phyloP scores from a whole-genome alignment of 2,113 vertebrate species.

The Nothoprocta perdicaria region DNA sequence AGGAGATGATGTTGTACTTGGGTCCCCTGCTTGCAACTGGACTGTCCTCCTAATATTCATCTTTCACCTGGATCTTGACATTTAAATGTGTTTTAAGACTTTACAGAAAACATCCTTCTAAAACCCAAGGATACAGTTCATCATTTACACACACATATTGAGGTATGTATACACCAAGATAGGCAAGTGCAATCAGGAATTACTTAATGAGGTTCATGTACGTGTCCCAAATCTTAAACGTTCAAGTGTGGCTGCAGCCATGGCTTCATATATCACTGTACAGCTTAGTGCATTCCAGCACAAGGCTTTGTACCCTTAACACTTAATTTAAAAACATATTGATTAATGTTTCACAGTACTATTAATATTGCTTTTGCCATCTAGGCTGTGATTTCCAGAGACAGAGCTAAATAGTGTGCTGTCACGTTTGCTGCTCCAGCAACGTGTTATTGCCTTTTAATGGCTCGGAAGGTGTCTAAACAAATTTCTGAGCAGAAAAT shows the following conservation, averaged over 20 bases:
- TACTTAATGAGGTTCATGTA: not conserved
- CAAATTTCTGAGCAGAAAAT: not conserved
- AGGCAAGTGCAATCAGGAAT: not conserved
- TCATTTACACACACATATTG: not conserved
- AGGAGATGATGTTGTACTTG: too few species aligned
- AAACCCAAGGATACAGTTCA: not conserved
- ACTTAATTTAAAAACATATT: not conserved
- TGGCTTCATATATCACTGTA: fast-evolving
- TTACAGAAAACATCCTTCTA: not conserved
- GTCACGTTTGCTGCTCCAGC: not conserved
- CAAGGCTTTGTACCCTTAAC: not conserved
- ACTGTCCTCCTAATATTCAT: too few species aligned
- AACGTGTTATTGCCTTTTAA: not conserved
- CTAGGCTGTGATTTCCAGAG: not conserved
- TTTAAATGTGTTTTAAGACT: too few species aligned
- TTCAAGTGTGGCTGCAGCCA: not conserved
- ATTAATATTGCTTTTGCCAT: not conserved
- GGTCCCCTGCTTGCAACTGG: too few species aligned
- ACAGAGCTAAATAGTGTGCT: not conserved
- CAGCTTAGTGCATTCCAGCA: not conserved
- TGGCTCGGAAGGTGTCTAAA: not conserved
- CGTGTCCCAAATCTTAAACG: not conserved
- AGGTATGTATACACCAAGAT: not conserved
- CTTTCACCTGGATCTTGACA: not conserved
- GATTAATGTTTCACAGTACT: not conserved